Evolutionary conservation across 2,797 vertebrate species (phyloP).

Genomic region (Acipenser transmontanus): DNA sequence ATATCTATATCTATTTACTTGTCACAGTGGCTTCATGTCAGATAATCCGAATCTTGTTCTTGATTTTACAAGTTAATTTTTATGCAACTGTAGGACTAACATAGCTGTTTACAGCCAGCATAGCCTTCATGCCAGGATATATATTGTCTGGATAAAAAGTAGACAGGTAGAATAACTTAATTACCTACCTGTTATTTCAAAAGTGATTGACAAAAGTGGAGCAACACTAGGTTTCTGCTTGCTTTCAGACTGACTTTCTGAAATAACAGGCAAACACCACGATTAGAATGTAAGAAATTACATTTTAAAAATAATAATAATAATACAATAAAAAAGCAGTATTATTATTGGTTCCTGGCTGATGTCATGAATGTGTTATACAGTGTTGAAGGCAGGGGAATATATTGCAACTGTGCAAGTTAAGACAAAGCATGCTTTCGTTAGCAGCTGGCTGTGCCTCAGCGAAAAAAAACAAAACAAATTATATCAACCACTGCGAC

Average conservation of each 20-base stretch:
- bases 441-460: neutral
- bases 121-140: conserved; percentile 5
- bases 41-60: no score
- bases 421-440: no score
- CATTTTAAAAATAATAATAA: no score
- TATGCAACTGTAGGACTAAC: neutral
- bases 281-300: conserved; percentile 43
- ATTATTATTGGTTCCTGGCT: no score
- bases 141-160: conserved; percentile 18
- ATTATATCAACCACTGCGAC: neutral
- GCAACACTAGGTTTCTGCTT: conserved; percentile 72
- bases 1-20: no score
- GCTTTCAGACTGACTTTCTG: conserved; percentile 77
- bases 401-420: no score
- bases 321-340: no score
- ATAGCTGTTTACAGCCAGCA: neutral
- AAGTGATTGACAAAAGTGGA: conserved; percentile 81
- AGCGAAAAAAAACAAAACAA: neutral
- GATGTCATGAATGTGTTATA: no score
- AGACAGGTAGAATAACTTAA: conserved; percentile 29
- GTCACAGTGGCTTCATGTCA: no score
- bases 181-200: conserved; percentile 83
- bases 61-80: neutral
- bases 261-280: conserved; percentile 71
- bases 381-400: no score